These are phyloP conservation scores for Pharmacophagus antenor DNA, from an alignment of 2,888 invertebrate genomes.

Conservation along the genomic window DNA sequence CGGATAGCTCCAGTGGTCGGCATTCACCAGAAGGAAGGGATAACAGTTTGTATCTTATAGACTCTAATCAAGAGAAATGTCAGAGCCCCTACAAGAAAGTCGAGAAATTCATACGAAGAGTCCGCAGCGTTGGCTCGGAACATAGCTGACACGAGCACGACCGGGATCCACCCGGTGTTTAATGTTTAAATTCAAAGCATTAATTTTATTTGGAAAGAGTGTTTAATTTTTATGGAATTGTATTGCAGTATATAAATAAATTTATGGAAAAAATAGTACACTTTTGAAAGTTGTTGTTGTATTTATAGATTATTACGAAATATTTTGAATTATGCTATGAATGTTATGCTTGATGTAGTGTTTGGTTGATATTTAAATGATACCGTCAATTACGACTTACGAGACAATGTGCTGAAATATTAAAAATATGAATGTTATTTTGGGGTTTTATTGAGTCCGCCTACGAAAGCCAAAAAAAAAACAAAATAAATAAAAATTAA, in stretches of 20 bases:
- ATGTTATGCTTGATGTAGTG: constrained; percentile 43
- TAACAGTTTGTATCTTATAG: constrained; percentile 66
- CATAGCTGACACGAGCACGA: constrained; percentile 74
- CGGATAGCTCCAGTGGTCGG: constrained; percentile 62
- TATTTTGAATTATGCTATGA: constrained; percentile 36
- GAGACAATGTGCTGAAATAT: constrained; percentile 33
- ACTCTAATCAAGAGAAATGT: constrained; percentile 55
- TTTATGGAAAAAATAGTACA: constrained; percentile 30
- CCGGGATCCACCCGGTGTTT: constrained; percentile 65
- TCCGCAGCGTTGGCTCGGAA: constrained; percentile 65
- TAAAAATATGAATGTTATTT: constrained; percentile 14
- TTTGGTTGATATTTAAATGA: constrained; percentile 38
- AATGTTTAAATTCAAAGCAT: constrained; percentile 53
- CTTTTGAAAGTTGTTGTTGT: constrained; percentile 33
- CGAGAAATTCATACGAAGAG: constrained; percentile 67
- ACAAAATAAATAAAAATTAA: background rate
- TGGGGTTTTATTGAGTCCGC: constrained; percentile 7
- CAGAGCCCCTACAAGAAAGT: constrained; percentile 72
- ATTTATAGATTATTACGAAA: constrained; percentile 36
- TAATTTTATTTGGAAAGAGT: constrained; percentile 38
- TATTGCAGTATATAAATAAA: constrained; percentile 5
- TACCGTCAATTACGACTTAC: constrained; percentile 49
- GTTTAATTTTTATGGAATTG: constrained; percentile 29
- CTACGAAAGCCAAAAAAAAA: background rate
- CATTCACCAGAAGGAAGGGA: constrained; percentile 68